Base-by-base conservation (phyloP, 2,113 vertebrate species). In the Pagrus major region DNA sequence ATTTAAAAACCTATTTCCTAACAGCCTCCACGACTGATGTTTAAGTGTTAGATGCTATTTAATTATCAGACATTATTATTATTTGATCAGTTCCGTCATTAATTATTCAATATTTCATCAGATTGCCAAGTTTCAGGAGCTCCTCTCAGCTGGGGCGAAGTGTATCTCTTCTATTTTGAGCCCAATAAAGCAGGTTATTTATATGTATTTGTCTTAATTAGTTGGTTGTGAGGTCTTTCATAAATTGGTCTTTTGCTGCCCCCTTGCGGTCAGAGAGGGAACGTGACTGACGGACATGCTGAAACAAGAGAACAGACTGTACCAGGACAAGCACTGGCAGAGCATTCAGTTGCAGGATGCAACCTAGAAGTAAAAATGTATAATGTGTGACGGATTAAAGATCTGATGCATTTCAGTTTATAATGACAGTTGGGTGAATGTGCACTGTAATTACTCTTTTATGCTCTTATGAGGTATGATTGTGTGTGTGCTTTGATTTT, bases 231-330 rank as follows among this genome's bases (percentile, higher is more conserved):
- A 9, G 7, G 14, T 37, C 15, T 46, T 41, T 61, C 3, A 4
- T 41, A 12, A 69, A 70, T 8, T 77, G n/a, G 68, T 85, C 54
- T 18, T 77, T 60, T 91, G 80, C 84, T 90, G 71, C 89, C 85
- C 42, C 60, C 94, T 90, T 60, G 84, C 93, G 93, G 77, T 42
- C 7, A 60, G 1, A 68, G 0, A 1, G 18, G 1, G 5, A 9
- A 52, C 1, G 0, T 27, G 39, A 21, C 33, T 33, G 12, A 4
- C 18, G 20, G 4, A 8, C 9, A n/a, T 35, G 11, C 11, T 54
- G 23, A 18, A 4, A 33, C 9, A 31, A 25, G 3, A 7, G 58
- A 27, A 46, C 47, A 23, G 1, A 1, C 37, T 70, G 51, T n/a
- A n/a, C 49, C 25, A 20, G 0, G 3, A 7, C 6, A 35, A 15